Base-by-base conservation (phyloP, 2,113 vertebrate genomes). In the Cnemophilus loriae region DNA sequence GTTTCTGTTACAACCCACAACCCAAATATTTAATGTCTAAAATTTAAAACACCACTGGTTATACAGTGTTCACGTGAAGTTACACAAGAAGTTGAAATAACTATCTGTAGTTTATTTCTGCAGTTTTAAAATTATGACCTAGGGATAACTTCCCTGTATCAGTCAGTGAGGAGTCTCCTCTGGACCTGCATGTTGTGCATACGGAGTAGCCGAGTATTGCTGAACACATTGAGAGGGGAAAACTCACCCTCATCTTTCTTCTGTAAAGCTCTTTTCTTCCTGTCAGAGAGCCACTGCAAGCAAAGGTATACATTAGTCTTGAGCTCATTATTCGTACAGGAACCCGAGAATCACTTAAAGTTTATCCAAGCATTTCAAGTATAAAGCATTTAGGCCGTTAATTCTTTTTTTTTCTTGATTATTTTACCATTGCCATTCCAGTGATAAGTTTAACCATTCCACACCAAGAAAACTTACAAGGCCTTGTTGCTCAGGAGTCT, bases 241-340 rank as follows among this genome's bases (percentile, higher is more conserved):
- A 59, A 98, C 99, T 98, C 95, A 99, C 99, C 99, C 5, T 98
- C 98, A 99, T 99, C 98, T 96, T 98, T 99, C 97, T 99, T 99
- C 97, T 99, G 99, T 11, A 99, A 92, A 16, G 98, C 98, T 94
- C 99, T 98, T 97, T 99, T 99, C 97, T 99, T 99, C 78, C 99
- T 98, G 93, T 99, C 99, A 5, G 99, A 99, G 61, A 99, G 97
- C 99, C 99, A 99, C 99, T 99, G 94, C 32, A 79, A 95, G 47
- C 50, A 88, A 93, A 91, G 1, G 91, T 6, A 52, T 2, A 23
- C 20, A 61, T 22, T 64, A 87, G 44, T 15, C 7, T 15, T 24
- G 24, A 90, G 59, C 24, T 70, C 53, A 18, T 27, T 55, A 69
- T 5, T 27, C 11, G 6, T 2, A 24, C 27, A 79, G 4, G 3